Percentiles rank a stretch among this genome's conserved stretches.
These are phyloP conservation scores for Sphaeridia pumilis DNA, from an alignment of 2,888 invertebrate species.

Conservation along the genomic window DNA sequence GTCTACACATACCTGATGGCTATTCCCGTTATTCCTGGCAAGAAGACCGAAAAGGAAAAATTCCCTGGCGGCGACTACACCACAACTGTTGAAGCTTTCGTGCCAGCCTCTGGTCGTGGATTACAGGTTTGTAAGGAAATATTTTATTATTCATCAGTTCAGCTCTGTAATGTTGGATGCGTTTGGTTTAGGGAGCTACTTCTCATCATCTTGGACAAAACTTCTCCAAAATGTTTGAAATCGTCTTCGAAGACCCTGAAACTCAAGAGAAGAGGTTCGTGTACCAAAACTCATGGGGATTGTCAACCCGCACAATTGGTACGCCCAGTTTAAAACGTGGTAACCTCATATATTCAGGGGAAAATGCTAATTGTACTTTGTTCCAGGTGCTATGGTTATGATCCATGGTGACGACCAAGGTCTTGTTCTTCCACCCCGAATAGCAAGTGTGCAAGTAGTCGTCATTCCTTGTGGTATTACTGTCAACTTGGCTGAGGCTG, in stretches of 20 bases:
- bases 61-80: constrained; percentile 98
- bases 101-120: constrained; percentile 84
- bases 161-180: not conserved
- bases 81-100: constrained; percentile 90
- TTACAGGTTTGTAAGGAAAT: constrained; percentile 53
- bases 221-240: constrained; percentile 99
- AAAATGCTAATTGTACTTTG: not conserved
- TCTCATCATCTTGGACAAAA: constrained; percentile 98
- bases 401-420: constrained; percentile 95
- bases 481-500: constrained; percentile 59
- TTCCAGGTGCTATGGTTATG: constrained; percentile 48
- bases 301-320: constrained; percentile 94
- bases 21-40: constrained; percentile 87
- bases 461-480: constrained; percentile 96
- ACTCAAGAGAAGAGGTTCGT: constrained; percentile 65
- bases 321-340: constrained; percentile 19
- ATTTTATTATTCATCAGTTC: not conserved
- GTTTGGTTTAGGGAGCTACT: constrained; percentile 63
- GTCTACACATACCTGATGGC: constrained; percentile 86
- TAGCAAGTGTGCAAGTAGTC: constrained; percentile 73
- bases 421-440: constrained; percentile 83
- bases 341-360: not conserved
- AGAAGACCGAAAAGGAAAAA: constrained; percentile 97
- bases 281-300: constrained; percentile 97
- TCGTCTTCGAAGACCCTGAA: constrained; percentile 84